A percentile compares a stretch with the other conserved stretches of the same genome.
These are phyloP conservation scores for Sterna hirundo DNA, from an alignment of 2,113 vertebrate species.

Conservation along the genomic window DNA sequence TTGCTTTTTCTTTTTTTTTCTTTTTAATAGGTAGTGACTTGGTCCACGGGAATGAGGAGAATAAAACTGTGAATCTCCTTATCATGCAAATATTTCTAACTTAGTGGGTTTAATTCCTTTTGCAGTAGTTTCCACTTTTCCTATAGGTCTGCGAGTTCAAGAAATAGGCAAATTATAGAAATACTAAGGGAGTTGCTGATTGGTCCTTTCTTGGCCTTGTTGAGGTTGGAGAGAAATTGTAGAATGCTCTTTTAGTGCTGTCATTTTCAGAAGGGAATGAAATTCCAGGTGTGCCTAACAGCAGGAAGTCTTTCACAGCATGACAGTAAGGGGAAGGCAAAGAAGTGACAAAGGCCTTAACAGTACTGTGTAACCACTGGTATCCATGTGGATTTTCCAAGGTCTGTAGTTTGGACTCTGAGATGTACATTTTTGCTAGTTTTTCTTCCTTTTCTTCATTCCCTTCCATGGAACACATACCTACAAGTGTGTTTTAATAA, in stretches of 20 bases:
- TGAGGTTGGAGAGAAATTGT: background rate
- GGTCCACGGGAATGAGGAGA: background rate
- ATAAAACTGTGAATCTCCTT: background rate
- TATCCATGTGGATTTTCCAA: background rate
- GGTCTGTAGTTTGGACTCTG: background rate
- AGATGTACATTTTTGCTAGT: background rate
- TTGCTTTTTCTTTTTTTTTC: background rate
- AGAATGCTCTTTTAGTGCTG: background rate
- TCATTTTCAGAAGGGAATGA: background rate
- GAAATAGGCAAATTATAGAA: background rate
- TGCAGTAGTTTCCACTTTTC: background rate
- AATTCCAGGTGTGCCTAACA: background rate
- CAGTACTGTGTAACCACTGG: background rate
- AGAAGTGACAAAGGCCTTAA: background rate
- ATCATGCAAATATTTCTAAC: background rate
- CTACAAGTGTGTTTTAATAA: background rate
- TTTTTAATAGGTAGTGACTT: background rate
- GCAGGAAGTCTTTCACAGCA: background rate
- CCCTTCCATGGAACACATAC: background rate
- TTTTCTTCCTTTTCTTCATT: background rate
- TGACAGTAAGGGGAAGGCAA: background rate
- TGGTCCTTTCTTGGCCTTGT: background rate
- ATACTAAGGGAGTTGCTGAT: background rate
- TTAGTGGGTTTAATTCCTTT: background rate
- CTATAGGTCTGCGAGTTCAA: background rate